Evolutionary conservation across 2,797 vertebrate genomes (phyloP), one percentile per base, ranked within the genome.

Genomic region (Anguilla marmorata): DNA sequence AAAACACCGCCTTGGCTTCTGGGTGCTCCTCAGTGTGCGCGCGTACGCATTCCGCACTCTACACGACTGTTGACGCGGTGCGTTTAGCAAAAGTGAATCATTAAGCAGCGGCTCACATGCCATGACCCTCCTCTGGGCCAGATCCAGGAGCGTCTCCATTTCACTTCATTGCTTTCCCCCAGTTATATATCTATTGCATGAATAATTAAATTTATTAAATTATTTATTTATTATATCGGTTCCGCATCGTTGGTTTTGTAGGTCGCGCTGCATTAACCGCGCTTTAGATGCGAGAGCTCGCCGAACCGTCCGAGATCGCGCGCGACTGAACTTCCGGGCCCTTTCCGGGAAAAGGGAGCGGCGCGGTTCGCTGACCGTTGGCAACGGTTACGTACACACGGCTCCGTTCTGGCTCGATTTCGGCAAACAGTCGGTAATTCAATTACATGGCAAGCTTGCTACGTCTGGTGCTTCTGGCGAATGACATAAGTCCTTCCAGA

Each of bases 191-290:
- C 16, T 76, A 76, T 41, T 37, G 4, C 4, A 41, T 76, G 12
- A 76, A 76, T 76, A 76, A 80, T 48, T 24, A 6, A 48, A 50
- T 80, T 2, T 48, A 80, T 48, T 80, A 80, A 48, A 80, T n/a
- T 48, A 80, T 80, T 80, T 80, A 80, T 80, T 80, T 80, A 50
- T 80, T n/a, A 50, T 80, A 48, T 80, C 24, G 37, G 76, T 48
- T 50, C 41, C 48, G n/a, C 41, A 50, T 80, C 16, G 24, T 48
- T 80, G 9, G 19, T 48, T 80, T 45, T 80, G 41, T 80, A 48
- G 76, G 76, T 80, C 41, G 19, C 1, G 19, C 41, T 50, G 41
- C 76, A 80, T 80, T 80, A 80, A 80, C 41, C 4, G 37, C 2
- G 33, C 45, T 37, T 76, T 11, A 9, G 19, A 79, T 33, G 19